Conservation (phyloP, 2,888 invertebrate genomes). For the Oxyteleia sp. region DNA sequence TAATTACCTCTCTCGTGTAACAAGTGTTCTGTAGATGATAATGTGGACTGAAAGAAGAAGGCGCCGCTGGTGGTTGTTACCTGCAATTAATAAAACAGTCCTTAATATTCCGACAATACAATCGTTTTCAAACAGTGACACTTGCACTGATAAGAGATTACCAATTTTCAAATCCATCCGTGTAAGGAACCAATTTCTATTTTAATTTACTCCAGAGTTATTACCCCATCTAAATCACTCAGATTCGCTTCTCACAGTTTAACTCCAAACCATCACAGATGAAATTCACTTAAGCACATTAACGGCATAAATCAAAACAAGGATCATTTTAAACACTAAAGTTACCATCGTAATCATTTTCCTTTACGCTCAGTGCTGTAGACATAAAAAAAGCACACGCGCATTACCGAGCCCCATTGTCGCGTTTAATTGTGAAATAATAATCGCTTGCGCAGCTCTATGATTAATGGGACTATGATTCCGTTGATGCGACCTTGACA, state of each 20-base stretch:
- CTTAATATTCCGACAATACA: too few relatives aligned
- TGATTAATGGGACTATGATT: conserved; percentile 60
- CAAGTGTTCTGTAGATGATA: conserved; percentile 6
- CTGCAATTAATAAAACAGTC: too few relatives aligned
- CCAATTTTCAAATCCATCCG: background rate
- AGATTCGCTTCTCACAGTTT: conserved; percentile 2
- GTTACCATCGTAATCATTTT: conserved; percentile 10
- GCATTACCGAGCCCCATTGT: conserved; percentile 42
- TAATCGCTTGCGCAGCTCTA: conserved; percentile 30
- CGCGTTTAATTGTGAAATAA: conserved; percentile 57
- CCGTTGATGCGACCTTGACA: conserved; percentile 59
- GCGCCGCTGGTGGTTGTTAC: too few relatives aligned
- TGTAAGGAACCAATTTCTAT: background rate
- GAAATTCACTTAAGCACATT: conserved; percentile 5
- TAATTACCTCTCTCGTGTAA: conserved; percentile 36
- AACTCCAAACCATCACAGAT: conserved; percentile 4
- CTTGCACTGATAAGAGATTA: background rate
- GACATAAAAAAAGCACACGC: conserved; percentile 18
- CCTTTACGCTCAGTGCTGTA: conserved; percentile 10
- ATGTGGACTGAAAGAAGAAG: conserved; percentile 20
- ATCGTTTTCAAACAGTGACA: conserved; percentile 5
- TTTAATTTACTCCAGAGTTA: background rate
- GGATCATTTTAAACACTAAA: conserved; percentile 18
- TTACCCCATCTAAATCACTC: background rate
- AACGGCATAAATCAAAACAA: conserved; percentile 5